A percentile compares a stretch with the other conserved stretches of the same genome.
Conservation (phyloP, 53 echinoderm and acorn worm species). For the Mesocentrotus franciscanus region DNA sequence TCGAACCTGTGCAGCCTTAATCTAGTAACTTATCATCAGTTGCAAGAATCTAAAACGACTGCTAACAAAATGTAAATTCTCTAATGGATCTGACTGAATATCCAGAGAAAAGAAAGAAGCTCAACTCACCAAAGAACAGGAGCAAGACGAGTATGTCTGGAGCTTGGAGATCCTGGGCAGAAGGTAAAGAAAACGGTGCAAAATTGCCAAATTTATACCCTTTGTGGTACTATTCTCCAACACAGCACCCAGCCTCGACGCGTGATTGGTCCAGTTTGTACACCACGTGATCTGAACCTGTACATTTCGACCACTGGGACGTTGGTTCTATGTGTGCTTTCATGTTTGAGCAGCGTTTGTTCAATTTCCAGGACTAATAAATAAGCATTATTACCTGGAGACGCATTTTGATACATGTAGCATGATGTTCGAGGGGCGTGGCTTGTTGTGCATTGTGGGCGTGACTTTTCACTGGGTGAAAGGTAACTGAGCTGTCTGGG, state of each 20-base stretch:
- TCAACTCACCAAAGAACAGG: constrained; percentile 50
- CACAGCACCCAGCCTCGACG: background rate
- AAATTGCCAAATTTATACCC: constrained; percentile 25
- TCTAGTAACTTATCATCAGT: no score
- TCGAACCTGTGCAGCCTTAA: no score
- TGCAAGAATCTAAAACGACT: background rate
- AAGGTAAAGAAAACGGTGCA: constrained; percentile 36
- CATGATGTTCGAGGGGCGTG: constrained; percentile 22
- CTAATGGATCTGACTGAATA: no score
- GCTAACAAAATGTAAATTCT: background rate
- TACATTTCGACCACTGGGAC: background rate
- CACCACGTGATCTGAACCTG: background rate
- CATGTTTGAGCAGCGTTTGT: background rate
- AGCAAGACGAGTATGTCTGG: constrained; percentile 24
- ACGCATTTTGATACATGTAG: background rate
- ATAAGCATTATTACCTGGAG: background rate
- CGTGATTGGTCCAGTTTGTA: background rate
- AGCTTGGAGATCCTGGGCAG: background rate
- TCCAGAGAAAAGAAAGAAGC: background rate
- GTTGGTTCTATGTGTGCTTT: background rate
- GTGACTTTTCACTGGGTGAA: constrained; percentile 47
- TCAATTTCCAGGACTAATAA: background rate
- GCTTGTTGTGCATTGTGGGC: background rate
- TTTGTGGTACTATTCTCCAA: background rate
- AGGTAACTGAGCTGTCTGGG: background rate